A percentile compares a stretch with the other conserved stretches of the same genome.
phyloP scores from a whole-genome alignment of 1,140 invertebrate genomes.

The Apocrypta bakeri region DNA sequence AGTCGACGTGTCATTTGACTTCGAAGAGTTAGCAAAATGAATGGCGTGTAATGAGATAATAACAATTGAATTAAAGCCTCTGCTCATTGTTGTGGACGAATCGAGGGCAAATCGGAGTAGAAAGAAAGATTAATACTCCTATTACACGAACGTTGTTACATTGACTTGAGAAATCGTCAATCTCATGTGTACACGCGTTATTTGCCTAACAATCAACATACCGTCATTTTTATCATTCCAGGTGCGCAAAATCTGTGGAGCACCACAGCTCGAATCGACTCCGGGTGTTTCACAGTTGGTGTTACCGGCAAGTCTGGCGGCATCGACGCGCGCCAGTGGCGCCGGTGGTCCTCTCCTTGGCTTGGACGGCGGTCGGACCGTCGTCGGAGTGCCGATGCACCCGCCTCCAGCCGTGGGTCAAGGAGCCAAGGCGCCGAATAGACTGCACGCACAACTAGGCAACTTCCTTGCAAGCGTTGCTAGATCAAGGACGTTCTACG shows the following conservation, averaged over 20 bases:
- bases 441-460: constrained; percentile 74
- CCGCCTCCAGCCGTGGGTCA: constrained; percentile 26
- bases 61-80: neutral
- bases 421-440: constrained; percentile 50
- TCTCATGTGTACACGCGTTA: no score
- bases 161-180: no score
- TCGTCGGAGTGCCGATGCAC: neutral
- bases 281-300: constrained; percentile 6
- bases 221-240: constrained; percentile 60
- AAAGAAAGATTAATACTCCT: neutral
- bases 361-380: constrained; percentile 11
- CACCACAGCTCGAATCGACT: constrained; percentile 59
- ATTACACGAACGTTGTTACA: no score
- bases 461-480: constrained; percentile 80
- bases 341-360: constrained; percentile 28
- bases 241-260: constrained; percentile 68
- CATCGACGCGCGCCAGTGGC: constrained; percentile 15
- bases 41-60: neutral
- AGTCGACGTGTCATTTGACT: neutral
- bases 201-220: no score
- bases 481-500: constrained; percentile 82
- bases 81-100: neutral
- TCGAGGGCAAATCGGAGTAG: neutral
- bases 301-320: constrained; percentile 14
- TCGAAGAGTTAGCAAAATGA: no score